Evolutionary conservation across 1,140 invertebrate genomes (phyloP).

Genomic region (Papilio polyxenes): DNA sequence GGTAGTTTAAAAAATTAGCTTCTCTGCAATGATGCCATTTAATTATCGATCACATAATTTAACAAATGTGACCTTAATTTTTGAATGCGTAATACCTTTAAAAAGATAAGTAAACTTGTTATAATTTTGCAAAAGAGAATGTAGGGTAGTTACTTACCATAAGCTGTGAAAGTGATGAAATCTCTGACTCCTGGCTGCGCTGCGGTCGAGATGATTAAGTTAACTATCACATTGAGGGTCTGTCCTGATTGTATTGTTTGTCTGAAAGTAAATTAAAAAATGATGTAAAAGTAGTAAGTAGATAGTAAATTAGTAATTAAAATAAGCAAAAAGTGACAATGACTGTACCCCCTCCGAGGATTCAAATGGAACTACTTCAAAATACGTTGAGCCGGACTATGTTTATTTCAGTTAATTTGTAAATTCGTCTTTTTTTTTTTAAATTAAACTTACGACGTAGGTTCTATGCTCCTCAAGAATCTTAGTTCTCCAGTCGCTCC

Average conservation of each 20-base stretch:
- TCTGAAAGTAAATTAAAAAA: slow-evolving; percentile 55
- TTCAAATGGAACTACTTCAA: too few relatives aligned
- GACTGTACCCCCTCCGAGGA: too few relatives aligned
- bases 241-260: slow-evolving; percentile 78
- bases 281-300: neutral
- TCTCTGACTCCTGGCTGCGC: slow-evolving; percentile 79
- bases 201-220: slow-evolving; percentile 74
- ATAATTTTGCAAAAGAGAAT: too few relatives aligned
- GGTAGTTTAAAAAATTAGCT: neutral
- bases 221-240: slow-evolving; percentile 80
- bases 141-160: slow-evolving; percentile 61
- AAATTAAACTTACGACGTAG: slow-evolving; percentile 55
- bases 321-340: too few relatives aligned
- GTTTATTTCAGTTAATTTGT: neutral
- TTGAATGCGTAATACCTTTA: too few relatives aligned
- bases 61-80: too few relatives aligned
- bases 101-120: too few relatives aligned
- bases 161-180: slow-evolving; percentile 81
- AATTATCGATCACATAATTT: too few relatives aligned
- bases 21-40: neutral
- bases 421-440: neutral
- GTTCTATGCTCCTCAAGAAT: slow-evolving; percentile 77
- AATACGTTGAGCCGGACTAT: too few relatives aligned
- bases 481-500: slow-evolving; percentile 80
- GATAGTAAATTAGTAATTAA: too few relatives aligned